A percentile compares a stretch with the other conserved stretches of the same genome.
Evolutionary conservation across 2,113 vertebrate genomes (phyloP).

Genomic region (Indicator maculatus): DNA sequence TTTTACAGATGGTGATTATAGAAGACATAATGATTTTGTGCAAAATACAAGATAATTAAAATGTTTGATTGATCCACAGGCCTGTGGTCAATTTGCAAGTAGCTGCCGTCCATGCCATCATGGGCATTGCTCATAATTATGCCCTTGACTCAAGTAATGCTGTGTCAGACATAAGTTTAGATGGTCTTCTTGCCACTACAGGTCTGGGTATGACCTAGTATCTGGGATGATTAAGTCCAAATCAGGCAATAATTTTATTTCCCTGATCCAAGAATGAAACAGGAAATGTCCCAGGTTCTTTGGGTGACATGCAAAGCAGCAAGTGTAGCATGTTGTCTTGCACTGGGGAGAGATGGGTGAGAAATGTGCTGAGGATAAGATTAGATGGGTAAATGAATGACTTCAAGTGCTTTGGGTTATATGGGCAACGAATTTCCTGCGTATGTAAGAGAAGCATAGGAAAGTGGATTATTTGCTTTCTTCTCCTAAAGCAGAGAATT

Average conservation of each 20-base stretch:
- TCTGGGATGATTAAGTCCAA: background rate
- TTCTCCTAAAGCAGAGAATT: background rate
- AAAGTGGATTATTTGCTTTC: background rate
- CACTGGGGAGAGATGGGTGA: background rate
- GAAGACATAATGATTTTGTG: slow-evolving; percentile 21
- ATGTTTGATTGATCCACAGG: slow-evolving; percentile 40
- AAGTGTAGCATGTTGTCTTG: background rate
- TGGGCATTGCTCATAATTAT: background rate
- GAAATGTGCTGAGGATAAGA: background rate
- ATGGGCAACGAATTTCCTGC: background rate
- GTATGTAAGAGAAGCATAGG: background rate
- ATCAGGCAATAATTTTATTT: background rate
- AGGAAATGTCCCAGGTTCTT: background rate
- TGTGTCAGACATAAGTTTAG: background rate
- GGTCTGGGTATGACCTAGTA: background rate
- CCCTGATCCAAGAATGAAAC: background rate
- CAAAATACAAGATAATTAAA: slow-evolving; percentile 55
- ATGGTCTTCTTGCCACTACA: background rate
- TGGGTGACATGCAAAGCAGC: background rate
- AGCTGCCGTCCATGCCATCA: background rate
- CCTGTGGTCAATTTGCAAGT: slow-evolving; percentile 21
- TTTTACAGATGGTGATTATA: slow-evolving; percentile 45
- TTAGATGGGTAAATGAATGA: background rate
- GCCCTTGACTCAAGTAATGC: background rate
- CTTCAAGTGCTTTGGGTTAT: background rate